phyloP scores from a whole-genome alignment of 2,797 vertebrate species.

The Gobio occitaniae region DNA sequence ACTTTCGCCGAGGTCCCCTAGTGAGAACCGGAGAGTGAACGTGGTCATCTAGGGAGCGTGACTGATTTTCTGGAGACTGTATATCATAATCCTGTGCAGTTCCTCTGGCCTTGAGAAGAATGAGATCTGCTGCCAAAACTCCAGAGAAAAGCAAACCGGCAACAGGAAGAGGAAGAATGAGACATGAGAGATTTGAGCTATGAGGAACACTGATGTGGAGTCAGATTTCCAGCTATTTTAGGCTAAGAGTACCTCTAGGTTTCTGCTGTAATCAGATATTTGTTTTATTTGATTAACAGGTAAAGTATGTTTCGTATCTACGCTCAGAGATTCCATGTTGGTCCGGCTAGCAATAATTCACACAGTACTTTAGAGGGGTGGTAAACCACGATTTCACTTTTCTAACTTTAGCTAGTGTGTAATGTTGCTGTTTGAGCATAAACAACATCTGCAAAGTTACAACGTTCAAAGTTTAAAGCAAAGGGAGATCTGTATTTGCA shows the following conservation, averaged over 20 bases:
- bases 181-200: slow-evolving; percentile 63
- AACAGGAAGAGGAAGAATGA: slow-evolving; percentile 67
- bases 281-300: background rate
- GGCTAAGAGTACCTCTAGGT: background rate
- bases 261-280: background rate
- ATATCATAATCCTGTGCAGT: slow-evolving; percentile 36
- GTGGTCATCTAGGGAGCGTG: background rate
- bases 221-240: slow-evolving; percentile 52
- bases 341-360: background rate
- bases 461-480: too few species aligned
- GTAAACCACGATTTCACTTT: too few species aligned
- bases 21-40: background rate
- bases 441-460: too few species aligned
- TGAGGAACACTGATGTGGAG: slow-evolving; percentile 29
- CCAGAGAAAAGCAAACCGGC: slow-evolving; percentile 65
- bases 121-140: slow-evolving; percentile 55
- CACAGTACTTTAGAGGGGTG: background rate
- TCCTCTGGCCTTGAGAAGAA: slow-evolving; percentile 48
- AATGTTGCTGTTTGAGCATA: too few species aligned
- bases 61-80: background rate
- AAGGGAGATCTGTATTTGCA: too few species aligned
- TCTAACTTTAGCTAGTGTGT: too few species aligned
- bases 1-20: too few species aligned
- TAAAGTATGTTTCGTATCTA: background rate
- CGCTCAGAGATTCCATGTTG: background rate